Conservation (phyloP, 2,888 invertebrate genomes). For the Mystacides longicornis region DNA sequence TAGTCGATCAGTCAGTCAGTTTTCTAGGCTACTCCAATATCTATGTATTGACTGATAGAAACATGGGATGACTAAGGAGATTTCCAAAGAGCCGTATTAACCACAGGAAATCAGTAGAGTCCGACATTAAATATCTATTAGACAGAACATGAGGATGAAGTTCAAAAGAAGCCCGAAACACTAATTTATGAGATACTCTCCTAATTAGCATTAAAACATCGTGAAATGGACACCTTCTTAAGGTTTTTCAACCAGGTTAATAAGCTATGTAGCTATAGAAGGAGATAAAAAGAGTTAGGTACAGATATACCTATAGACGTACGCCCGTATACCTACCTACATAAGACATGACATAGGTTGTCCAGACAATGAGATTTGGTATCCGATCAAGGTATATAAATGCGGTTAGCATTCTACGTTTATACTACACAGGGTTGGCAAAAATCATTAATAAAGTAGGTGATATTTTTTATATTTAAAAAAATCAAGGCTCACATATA, state of each 20-base stretch:
- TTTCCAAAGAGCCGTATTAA: no score
- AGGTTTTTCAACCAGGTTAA: neutral
- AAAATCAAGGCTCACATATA: no score
- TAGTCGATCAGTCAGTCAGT: no score
- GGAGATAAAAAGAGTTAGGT: no score
- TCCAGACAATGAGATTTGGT: neutral
- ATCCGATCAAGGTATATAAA: neutral
- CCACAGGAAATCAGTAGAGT: neutral
- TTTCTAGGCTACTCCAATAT: no score
- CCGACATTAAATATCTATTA: neutral
- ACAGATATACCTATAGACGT: no score
- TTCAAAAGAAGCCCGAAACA: neutral
- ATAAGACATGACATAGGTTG: neutral
- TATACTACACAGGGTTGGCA: neutral
- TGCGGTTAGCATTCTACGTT: neutral
- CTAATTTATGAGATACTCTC: neutral
- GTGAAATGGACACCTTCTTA: conserved; percentile 4
- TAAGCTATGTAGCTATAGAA: neutral
- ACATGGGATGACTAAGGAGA: no score
- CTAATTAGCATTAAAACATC: conserved; percentile 3
- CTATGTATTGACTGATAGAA: no score
- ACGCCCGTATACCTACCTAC: no score
- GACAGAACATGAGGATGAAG: neutral
- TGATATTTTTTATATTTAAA: no score
- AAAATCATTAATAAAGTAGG: no score